Evolutionary conservation across 1,140 invertebrate genomes (phyloP), one percentile per base, ranked within the genome.

Genomic region (Oncopodura yosiiana): DNA sequence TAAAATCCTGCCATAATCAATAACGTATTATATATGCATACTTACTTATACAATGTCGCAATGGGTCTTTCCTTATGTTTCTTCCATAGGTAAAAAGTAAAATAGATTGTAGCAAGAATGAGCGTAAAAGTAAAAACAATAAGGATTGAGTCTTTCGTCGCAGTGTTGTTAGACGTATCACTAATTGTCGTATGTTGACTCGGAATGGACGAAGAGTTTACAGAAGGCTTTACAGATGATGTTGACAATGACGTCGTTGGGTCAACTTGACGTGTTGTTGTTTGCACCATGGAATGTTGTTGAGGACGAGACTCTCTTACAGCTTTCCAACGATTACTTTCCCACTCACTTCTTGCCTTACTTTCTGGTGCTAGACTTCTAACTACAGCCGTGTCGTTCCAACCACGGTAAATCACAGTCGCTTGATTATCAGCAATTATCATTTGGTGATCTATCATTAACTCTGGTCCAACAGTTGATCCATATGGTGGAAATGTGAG

Each of bases 71-170:
- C 27, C 14, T 57, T 41, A n/a, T 55, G 45, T 38, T 60, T 63
- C 52, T 39, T 63, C 61, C 61, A 63, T 9, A 63, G 43, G 23
- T 59, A 56, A 32, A 56, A 43, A 9, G 54, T 53, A 34, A 54
- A 45, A 36, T 53, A 57, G 2, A 60, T 14, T 9, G 46, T 57
- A 12, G 54, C 9, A 4, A 39, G 43, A 29, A 63, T 53, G 11
- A 63, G 19, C 43, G 54, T 34, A 1, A 63, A 16, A 11, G 53
- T 52, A 19, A 63, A 41, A 16, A 60, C 39, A 9, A 63, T 51
- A 18, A 63, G 38, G 9, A 57, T 16, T 16, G 38, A 18, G 38
- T 16, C 56, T 30, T 23, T 55, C 24, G 44, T 34, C 1, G 45
- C 26, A 3, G 45, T 23, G 29, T 14, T 30, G 45, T 9, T 34